A percentile compares a stretch with the other conserved stretches of the same genome.
Conservation (phyloP, 2,113 vertebrate genomes). For the Heterochromis multidens region DNA sequence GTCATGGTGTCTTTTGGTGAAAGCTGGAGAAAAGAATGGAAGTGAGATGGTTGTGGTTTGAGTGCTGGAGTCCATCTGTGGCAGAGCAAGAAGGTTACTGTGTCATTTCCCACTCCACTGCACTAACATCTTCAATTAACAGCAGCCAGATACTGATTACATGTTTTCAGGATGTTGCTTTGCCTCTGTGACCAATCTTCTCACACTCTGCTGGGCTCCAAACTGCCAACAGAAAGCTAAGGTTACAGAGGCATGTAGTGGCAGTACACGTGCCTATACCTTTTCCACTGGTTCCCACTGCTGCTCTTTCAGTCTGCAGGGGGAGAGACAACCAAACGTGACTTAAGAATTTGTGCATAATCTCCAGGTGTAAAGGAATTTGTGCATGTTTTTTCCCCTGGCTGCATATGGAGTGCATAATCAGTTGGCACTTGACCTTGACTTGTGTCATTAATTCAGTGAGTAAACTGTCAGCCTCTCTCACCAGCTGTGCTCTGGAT, state of each 20-base stretch:
- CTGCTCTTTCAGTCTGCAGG: background rate
- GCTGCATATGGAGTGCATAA: slow-evolving; percentile 58
- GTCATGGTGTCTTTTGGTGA: background rate
- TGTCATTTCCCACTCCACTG: slow-evolving; percentile 74
- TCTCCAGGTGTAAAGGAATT: slow-evolving; percentile 62
- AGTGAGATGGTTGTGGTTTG: background rate
- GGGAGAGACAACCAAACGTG: slow-evolving; percentile 28
- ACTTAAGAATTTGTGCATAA: slow-evolving; percentile 45
- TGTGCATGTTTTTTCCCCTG: slow-evolving; percentile 39
- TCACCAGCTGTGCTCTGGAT: slow-evolving; percentile 66
- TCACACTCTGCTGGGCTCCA: slow-evolving; percentile 60
- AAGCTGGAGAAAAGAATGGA: background rate
- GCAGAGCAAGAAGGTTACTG: slow-evolving; percentile 64
- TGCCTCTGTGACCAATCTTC: slow-evolving; percentile 67
- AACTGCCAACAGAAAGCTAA: slow-evolving; percentile 13
- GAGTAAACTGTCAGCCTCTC: slow-evolving; percentile 64
- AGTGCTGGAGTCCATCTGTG: slow-evolving; percentile 57
- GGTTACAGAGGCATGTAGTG: background rate
- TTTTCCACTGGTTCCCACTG: background rate
- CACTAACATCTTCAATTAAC: slow-evolving; percentile 78
- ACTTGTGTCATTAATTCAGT: slow-evolving; percentile 72
- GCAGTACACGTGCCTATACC: background rate
- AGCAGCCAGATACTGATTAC: slow-evolving; percentile 71
- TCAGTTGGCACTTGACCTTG: slow-evolving; percentile 71
- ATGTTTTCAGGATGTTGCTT: slow-evolving; percentile 68